Base-by-base conservation (phyloP, 1,140 invertebrate species). In the Mercenaria mercenaria region DNA sequence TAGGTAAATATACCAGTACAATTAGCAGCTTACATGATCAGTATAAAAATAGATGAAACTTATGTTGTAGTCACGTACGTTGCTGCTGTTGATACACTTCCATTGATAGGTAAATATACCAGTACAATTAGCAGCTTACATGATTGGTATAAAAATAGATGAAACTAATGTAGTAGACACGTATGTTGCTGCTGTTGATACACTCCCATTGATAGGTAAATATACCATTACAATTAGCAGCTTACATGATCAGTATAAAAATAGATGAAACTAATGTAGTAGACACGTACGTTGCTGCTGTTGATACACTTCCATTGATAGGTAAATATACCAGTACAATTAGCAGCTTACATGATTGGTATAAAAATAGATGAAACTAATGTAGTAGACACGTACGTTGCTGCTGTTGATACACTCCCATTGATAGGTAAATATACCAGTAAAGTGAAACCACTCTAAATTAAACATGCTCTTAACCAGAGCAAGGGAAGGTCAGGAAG, bases 61-160 rank as follows among this genome's bases (percentile, higher is more conserved):
- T 81, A 88, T 56, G 86, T 88, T 11, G 77, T 88, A 18, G 86
- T 81, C 39, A 81, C 77, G 37, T 88, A 69, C 41, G 59, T 88
- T 15, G 37, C 50, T 34, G 86, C 86, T 2, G 41, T 37, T 18
- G 32, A 61, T 13, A 61, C 20, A n/a, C 37, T 81, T 26, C 86
- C 86, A 15, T n/a, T 88, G 20, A 80, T 88, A 39, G 86, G 86
- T 88, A 39, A 52, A 88, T n/a, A 59, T 74, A 10, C 39, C 80
- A 50, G 67, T 80, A 59, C 43, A n/a, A 29, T 67, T 88, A 34
- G 41, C 76, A 47, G 56, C 59, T 10, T 29, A 79, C 32, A 18
- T 37, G 39, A 64, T 88, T 23, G 67, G 72, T 50, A 23, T 59
- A 47, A 77, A 77, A 37, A 67, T 88, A 10, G 37, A 88, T 47